These are phyloP conservation scores for Aricia agestis DNA, from an alignment of 1,140 invertebrate species.

Conservation along the genomic window DNA sequence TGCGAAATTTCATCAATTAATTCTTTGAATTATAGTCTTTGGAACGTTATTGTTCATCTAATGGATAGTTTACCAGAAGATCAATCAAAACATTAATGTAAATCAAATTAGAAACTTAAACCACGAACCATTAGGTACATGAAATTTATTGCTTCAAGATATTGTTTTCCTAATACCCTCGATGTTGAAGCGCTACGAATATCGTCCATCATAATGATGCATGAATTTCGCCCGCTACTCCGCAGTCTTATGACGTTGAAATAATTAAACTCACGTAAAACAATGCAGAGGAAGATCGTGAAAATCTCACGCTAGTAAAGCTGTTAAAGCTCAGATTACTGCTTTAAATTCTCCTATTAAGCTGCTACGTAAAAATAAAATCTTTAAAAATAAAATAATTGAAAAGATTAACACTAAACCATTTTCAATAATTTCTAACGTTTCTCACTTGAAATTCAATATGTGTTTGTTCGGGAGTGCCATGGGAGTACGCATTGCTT, in stretches of 20 bases:
- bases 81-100: not conserved
- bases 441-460: not conserved
- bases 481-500: not conserved
- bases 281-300: conserved; percentile 7
- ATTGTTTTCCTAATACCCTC: conserved; percentile 1
- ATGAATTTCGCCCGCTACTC: conserved; percentile 11
- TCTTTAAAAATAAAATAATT: not conserved
- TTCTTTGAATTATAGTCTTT: not conserved
- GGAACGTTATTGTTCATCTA: not conserved
- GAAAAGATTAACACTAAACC: not conserved
- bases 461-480: conserved; percentile 5
- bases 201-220: not conserved
- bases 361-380: not conserved
- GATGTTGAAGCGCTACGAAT: not conserved
- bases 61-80: not conserved
- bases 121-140: conserved; percentile 6
- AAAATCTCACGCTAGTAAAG: conserved; percentile 5
- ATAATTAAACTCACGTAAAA: conserved; percentile 16
- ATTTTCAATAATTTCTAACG: conserved; percentile 3
- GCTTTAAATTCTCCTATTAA: not conserved
- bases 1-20: no score
- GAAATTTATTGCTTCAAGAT: conserved; percentile 10
- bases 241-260: conserved; percentile 15
- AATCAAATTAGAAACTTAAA: not conserved
- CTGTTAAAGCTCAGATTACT: conserved; percentile 5